phyloP scores from a whole-genome alignment of 2,113 vertebrate genomes.

The Pristiophorus japonicus region DNA sequence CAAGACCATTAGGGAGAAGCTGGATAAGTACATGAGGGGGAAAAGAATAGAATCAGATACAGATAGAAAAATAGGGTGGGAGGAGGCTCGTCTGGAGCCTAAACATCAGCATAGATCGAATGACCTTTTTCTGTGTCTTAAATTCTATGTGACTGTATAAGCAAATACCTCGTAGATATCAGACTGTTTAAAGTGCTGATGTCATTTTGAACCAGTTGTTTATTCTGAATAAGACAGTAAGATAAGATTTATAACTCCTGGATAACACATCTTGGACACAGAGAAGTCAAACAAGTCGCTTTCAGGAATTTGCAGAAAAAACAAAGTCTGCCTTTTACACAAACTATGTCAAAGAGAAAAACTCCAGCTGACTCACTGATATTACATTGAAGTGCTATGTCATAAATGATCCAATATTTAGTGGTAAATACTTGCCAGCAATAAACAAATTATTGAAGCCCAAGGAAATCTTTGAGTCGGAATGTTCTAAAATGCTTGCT shows the following conservation, averaged over 20 bases:
- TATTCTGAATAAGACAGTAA: background rate
- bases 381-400: background rate
- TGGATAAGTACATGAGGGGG: background rate
- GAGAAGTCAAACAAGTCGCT: background rate
- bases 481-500: background rate
- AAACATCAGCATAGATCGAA: background rate
- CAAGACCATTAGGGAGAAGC: background rate
- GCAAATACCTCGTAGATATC: too few species aligned
- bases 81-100: background rate
- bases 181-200: background rate
- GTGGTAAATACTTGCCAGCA: background rate
- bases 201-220: background rate
- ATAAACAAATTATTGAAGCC: background rate
- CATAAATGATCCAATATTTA: background rate
- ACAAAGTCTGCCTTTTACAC: constrained; percentile 24
- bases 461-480: background rate
- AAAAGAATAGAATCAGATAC: background rate
- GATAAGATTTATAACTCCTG: background rate
- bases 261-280: background rate
- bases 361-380: background rate
- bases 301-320: background rate
- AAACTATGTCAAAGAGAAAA: constrained; percentile 31
- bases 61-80: background rate
- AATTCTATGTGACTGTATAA: background rate
- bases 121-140: background rate